Base-by-base conservation (phyloP, 1,140 invertebrate species). In the Drosophila albomicans region DNA sequence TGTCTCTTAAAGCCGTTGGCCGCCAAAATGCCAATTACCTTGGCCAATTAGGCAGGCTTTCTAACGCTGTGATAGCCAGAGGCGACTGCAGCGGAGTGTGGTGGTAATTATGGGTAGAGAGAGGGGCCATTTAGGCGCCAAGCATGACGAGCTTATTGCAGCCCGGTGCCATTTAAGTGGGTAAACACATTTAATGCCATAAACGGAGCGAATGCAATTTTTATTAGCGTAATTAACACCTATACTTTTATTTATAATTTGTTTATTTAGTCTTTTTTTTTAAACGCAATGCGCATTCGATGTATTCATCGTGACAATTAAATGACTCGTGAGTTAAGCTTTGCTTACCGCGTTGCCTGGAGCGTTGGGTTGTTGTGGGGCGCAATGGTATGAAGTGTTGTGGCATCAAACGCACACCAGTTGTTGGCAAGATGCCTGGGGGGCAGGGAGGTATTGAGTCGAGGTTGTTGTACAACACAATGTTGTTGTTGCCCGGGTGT, bases 171-270 rank as follows among this genome's bases (percentile, higher is more conserved):
- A 81, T 85, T 85, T 80, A 85, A 72, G 61, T 65, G 62, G 38
- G 68, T 30, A 72, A 85, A 72, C 69, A 75, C 69, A 75, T 85
- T 85, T 78, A 81, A 70, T 70, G 64, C 82, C 82, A 86, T 85
- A 81, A 81, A 81, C 72, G 82, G 52, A 75, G 76, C 65, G 67
- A 88, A 88, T 88, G 80, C 84, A 72, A 69, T 72, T 84, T 84
- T 89, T 88, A 89, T 81, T 88, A 80, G 80, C 74, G 85, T 81
- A 78, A 88, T 89, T 88, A 88, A 87, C 84, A 87, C 84, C 84
- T 87, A 10, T 6, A 8, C n/a, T 16, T 28, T 54, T 78, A 59
- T 45, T 25, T 48, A 8, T 38, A 41, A 10, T 38, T 66, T 10
- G 30, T 25, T 32, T 43, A 28, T 25, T 25, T 25, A 25, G 20